Evolutionary conservation across 2,888 invertebrate genomes (phyloP), one percentile per base, ranked within the genome.

Genomic region (Sussaba pulchella): DNA sequence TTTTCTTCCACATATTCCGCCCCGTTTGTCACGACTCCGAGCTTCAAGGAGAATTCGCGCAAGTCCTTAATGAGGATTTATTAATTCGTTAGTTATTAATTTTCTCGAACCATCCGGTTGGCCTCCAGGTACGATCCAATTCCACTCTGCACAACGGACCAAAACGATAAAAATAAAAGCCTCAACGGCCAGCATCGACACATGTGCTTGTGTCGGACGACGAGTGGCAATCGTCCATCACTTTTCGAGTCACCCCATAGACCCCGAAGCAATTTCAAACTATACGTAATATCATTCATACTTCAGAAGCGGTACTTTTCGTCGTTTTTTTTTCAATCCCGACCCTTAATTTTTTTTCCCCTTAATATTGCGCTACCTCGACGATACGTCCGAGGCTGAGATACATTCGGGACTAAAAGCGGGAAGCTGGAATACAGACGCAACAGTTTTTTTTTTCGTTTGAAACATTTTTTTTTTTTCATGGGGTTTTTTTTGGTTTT

Each of bases 61-160:
- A 6, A 57, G 61, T 64, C 67, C 57, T 67, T 86, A 80, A 83
- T 84, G 80, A 83, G 59, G 75, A 73, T 69, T 78, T 82, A 85
- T 84, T 86, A 86, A 85, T 85, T 85, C 83, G 82, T 83, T 85
- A 80, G 57, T 80, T 80, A 87, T 85, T 87, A 87, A 87, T 31
- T 85, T 82, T 75, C 69, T 31, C 81, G 86, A 74, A 77, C 36
- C 78, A 77, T 72, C 19, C 50, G 50, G 71, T 63, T 17, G 19
- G 52, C 31, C 66, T 31, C 36, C 72, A 75, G 75, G 75, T 70
- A 36, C 10, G 21, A 31, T 41, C 67, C 59, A 54, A 52, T 69
- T 31, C 31, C 31, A 6, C 41, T 41, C 19, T 12, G 6, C 10
- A 1, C 6, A 21, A 17, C 4, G 69, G 61, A 21, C 17, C 1